These are phyloP conservation scores for Pandemis corylana DNA, from an alignment of 2,888 invertebrate species.

Conservation along the genomic window DNA sequence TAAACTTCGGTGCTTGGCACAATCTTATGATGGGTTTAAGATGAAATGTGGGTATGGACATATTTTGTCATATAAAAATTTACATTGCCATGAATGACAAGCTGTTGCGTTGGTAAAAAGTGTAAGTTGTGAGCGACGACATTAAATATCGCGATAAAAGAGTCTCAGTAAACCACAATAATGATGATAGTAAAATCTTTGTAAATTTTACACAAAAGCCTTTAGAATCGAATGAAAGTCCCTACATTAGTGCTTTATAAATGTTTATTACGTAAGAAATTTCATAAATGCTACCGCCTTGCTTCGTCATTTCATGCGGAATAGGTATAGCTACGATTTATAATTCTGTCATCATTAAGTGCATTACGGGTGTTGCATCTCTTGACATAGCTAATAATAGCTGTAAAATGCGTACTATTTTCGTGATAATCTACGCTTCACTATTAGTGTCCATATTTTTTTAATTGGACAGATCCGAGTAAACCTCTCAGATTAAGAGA, in stretches of 20 bases:
- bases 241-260: slow-evolving; percentile 18
- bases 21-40: not conserved
- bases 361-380: not conserved
- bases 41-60: not conserved
- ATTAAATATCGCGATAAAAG: not conserved
- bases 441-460: no score
- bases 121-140: not conserved
- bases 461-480: no score
- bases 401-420: not conserved
- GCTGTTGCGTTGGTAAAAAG: not conserved
- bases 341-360: not conserved
- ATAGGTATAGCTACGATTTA: not conserved
- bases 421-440: no score
- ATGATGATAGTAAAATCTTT: slow-evolving; percentile 23
- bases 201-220: slow-evolving; percentile 31
- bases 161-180: slow-evolving; percentile 25
- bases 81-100: not conserved
- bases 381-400: not conserved
- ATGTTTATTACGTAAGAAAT: slow-evolving; percentile 19
- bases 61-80: not conserved
- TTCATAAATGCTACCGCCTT: slow-evolving; percentile 3
- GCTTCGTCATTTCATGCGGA: not conserved
- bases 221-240: slow-evolving; percentile 29
- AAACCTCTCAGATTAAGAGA: no score
- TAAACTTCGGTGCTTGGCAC: not conserved